Evolutionary conservation across 1,140 invertebrate genomes (phyloP), one percentile per base, ranked within the genome.

Genomic region (Gryon sp.): DNA sequence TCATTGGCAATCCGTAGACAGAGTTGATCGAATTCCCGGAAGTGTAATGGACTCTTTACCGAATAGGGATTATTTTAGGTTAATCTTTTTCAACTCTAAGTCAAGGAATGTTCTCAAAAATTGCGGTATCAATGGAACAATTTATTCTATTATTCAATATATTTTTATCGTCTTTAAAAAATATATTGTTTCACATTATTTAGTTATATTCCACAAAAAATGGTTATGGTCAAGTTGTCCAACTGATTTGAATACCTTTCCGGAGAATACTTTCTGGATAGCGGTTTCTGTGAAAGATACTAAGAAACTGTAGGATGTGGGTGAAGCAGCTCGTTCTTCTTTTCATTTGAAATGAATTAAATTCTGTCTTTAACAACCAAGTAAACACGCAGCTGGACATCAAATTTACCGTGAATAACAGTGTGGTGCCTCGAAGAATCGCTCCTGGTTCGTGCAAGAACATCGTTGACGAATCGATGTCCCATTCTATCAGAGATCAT

Each of bases 1-100:
- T 65, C 50, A 26, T 46, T 34, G 20, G 57, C 14, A 79, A 59
- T 28, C 45, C 34, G 63, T 57, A 28, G 3, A 55, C 77, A 81
- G 76, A 83, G 77, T 84, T 81, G 80, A 83, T 82, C 82, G 73
- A 69, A 82, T 83, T 83, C 80, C 83, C 83, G 81, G 80, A 83
- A 84, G 80, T 76, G 80, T 79, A 83, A 83, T 76, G 45, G 68
- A 81, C 50, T 62, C 57, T 53, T 50, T n/a, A 43, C 22, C 24
- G 9, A 11, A 43, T 16, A 11, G 5, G 26, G 12, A n/a, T 43
- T 8, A 8, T 32, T 19, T 12, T 22, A n/a, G 38, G 2, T 59
- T 45, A n/a, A 34, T 11, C n/a, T 24, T 24, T 4, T 24, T 24
- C 7, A 24, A 7, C n/a, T n/a, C n/a, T n/a, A n/a, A n/a, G n/a